Base-by-base conservation (phyloP, 1,140 invertebrate species). In the Branchinecta lynchi region DNA sequence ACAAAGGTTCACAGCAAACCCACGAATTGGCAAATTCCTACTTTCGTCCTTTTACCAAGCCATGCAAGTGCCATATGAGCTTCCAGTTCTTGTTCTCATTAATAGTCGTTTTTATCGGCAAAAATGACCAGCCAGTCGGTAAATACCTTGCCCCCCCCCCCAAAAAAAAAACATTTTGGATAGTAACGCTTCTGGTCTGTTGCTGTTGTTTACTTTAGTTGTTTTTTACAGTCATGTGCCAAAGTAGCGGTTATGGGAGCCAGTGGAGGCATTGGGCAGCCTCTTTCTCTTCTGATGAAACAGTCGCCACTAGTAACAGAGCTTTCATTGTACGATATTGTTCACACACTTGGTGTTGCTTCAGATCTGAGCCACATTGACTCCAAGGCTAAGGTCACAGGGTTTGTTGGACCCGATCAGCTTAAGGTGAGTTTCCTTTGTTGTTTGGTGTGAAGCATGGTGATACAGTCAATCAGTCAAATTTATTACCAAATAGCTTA, bases 291-390 rank as follows among this genome's bases (percentile, higher is more conserved):
- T 60, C 84, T 99, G n/a, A 79, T 99, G 69, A 99, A 99, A 81
- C 84, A 90, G 74, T 92, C 88, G 72, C 87, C 90, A 66, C 78
- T 91, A 60, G 84, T 98, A 17, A 86, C 85, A 15, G 84, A 91
- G 74, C 81, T 98, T 70, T 85, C 87, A 0, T 82, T 99, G 2
- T 99, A 96, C 76, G 96, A 99, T 83, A 89, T 99, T 79, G 93
- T 93, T 0, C 88, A 96, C 76, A 97, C 96, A 60, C 90, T 91
- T 70, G 97, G 96, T 73, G 96, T 99, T 17, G 95, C 93, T 71
- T 93, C 93, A 72, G 96, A 99, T 84, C 83, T 99, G 15, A 96
- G 93, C 17, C 96, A 99, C 80, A 98, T 98, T 76, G 89, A 98
- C 75, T 93, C 93, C 21, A 82, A 83, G 45, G 86, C 91, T 70